phyloP scores from a whole-genome alignment of 2,888 invertebrate species.

The Lepidocyrtoides sp. region DNA sequence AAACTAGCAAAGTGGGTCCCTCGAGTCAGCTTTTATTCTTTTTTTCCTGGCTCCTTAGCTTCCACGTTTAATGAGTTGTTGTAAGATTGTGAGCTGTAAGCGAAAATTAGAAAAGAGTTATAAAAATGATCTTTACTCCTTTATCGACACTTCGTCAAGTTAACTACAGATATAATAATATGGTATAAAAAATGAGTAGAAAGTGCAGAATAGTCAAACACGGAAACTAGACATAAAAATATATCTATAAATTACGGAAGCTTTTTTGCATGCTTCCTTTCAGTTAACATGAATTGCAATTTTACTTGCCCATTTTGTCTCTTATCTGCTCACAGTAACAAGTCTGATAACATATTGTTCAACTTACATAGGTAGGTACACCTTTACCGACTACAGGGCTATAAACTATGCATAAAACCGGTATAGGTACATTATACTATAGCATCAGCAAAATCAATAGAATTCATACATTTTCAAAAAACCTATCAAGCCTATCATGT shows the following conservation, averaged over 20 bases:
- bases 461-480: too few species aligned
- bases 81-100: background rate
- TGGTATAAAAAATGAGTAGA: background rate
- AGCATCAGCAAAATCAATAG: too few species aligned
- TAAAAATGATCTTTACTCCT: background rate
- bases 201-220: background rate
- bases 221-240: background rate
- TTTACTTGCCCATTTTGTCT: too few species aligned
- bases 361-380: too few species aligned
- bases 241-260: background rate
- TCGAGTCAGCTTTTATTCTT: background rate
- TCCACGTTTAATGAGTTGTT: background rate
- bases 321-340: too few species aligned
- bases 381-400: too few species aligned
- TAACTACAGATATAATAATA: background rate
- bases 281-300: too few species aligned
- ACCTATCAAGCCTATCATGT: too few species aligned
- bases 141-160: slow-evolving; percentile 62
- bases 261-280: background rate
- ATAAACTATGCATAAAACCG: too few species aligned
- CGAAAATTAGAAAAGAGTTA: background rate
- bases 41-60: background rate
- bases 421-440: too few species aligned
- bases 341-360: too few species aligned
- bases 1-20: slow-evolving; percentile 17